A percentile compares a stretch with the other conserved stretches of the same genome.
phyloP scores from a whole-genome alignment of 1,140 invertebrate species.

The Berghia stephanieae region DNA sequence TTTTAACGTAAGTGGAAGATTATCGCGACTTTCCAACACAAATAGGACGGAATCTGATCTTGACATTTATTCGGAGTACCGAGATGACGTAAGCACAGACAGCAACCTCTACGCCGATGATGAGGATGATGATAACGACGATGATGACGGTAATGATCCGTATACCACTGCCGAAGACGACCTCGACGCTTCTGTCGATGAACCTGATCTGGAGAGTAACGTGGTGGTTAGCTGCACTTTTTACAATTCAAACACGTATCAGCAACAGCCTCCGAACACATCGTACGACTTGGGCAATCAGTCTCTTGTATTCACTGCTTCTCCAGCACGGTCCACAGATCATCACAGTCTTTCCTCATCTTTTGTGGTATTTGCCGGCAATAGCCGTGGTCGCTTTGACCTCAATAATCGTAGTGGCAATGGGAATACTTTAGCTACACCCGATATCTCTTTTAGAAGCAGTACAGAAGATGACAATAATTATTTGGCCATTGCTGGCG shows the following conservation, averaged over 20 bases:
- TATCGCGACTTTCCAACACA: conserved; percentile 40
- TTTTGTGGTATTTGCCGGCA: no score
- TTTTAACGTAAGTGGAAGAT: conserved; percentile 9
- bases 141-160: conserved; percentile 33
- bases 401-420: no score
- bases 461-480: no score
- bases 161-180: conserved; percentile 30
- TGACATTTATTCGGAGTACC: conserved; percentile 49
- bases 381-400: no score
- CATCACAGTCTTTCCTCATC: neutral
- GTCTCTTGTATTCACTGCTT: neutral
- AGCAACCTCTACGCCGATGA: conserved; percentile 53
- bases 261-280: no score
- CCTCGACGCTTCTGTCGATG: conserved; percentile 17
- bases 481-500: no score
- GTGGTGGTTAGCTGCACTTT: conserved; percentile 50
- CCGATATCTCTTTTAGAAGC: no score
- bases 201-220: conserved; percentile 24
- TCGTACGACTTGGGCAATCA: neutral
- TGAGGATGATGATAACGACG: conserved; percentile 51
- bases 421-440: no score
- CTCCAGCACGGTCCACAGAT: neutral
- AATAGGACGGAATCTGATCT: conserved; percentile 54
- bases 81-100: conserved; percentile 47
- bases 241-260: conserved; percentile 40